Base-by-base conservation (phyloP, 1,140 invertebrate genomes). In the Drosophila eugracilis region DNA sequence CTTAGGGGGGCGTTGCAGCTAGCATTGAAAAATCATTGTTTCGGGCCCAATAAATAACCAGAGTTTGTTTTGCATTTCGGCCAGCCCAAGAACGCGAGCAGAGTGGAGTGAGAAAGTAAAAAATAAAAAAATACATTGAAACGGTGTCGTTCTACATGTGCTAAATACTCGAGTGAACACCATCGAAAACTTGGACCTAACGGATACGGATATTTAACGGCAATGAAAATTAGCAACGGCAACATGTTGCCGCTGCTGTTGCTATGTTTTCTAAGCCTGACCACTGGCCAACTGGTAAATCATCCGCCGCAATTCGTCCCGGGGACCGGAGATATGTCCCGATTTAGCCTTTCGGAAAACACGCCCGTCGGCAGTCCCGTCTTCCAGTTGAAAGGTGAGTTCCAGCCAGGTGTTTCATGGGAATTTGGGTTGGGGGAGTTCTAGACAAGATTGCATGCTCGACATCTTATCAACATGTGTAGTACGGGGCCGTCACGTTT, bases 351-450 rank as follows among this genome's bases (percentile, higher is more conserved):
- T n/a, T 93, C 94, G 6, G 96, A 97, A 90, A 94, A 96, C 66
- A 96, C 96, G 1, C 93, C 93, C 36, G 94, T 96, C 6, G 96
- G 96, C 17, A 94, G 95, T 28, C 94, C 95, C 0, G 95, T 97
- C 17, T 96, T 96, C 91, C 95, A 94, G 58, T 93, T 95, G 4
- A 94, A 94, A 92, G 95, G 94, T 92, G 90, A 17, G 19, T 22
- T 24, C 1, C 47, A 52, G 10, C 55, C 55, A 58, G 48, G 17
- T 55, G 21, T 36, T 36, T n/a, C 12, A 6, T 6, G 4, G 28
- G 48, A 32, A 12, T 32, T 32, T 6, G 3, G 21, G 14, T 1
- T 28, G 36, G 26, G 48, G 48, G 34, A 45, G 36, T 55, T 37
- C 41, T 28, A 34, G 37, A 39, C 28, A 34, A 44, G 36, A 78